Percentiles rank a stretch among this genome's conserved stretches.
These are phyloP conservation scores for Prorops nasuta DNA, from an alignment of 1,140 invertebrate species.

Conservation along the genomic window DNA sequence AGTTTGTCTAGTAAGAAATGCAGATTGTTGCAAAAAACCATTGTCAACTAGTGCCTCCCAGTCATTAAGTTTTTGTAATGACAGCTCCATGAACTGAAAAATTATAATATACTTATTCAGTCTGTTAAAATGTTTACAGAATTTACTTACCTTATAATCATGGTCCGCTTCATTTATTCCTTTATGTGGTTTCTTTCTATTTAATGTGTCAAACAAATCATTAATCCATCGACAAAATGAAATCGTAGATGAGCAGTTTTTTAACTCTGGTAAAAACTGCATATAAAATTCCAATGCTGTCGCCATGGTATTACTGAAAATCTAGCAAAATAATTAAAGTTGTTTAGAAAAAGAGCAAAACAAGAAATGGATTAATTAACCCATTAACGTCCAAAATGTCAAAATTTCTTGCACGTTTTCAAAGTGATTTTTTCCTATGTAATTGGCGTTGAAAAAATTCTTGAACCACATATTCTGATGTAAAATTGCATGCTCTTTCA, in stretches of 20 bases:
- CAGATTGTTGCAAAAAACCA: not conserved
- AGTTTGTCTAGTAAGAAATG: slow-evolving; percentile 6
- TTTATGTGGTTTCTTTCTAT: not conserved
- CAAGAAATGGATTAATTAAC: too few relatives aligned
- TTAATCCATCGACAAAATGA: slow-evolving; percentile 1
- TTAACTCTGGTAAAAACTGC: not conserved
- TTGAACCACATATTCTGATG: too few relatives aligned
- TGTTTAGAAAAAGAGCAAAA: not conserved
- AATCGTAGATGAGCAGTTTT: not conserved
- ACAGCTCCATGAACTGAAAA: slow-evolving; percentile 1
- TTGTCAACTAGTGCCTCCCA: not conserved
- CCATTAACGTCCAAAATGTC: too few relatives aligned
- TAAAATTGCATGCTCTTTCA: too few relatives aligned
- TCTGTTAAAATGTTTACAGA: not conserved
- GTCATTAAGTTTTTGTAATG: slow-evolving; percentile 2
- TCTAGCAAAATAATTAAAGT: not conserved
- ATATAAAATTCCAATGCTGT: not conserved
- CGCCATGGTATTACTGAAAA: slow-evolving; percentile 5
- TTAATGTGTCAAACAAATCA: slow-evolving; percentile 7
- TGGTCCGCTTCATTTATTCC: not conserved
- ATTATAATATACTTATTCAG: not conserved
- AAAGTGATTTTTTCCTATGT: too few relatives aligned
- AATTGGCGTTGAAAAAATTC: too few relatives aligned
- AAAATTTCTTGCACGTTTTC: too few relatives aligned
- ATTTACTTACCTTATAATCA: slow-evolving; percentile 6